Evolutionary conservation across 2,888 invertebrate genomes (phyloP), one percentile per base, ranked within the genome.

Genomic region (Pachymerium ferrugineum): DNA sequence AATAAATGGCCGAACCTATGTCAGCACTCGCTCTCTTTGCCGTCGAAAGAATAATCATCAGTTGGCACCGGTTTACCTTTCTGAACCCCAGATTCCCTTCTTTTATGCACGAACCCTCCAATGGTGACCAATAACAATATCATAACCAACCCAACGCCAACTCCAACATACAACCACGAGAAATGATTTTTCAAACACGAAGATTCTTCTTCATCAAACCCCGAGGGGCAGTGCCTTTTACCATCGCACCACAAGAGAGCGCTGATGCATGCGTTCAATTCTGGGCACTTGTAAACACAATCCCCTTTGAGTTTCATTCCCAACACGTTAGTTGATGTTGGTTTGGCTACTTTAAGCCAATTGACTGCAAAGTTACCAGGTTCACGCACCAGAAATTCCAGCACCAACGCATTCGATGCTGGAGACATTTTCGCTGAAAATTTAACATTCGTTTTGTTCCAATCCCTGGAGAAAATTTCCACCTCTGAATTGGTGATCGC

Each of bases 201-300:
- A 10, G 29, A 70, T n/a, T 71, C 74, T 22, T 70, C 70, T 10
- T 70, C 74, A 31, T 71, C 71, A 25, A 70, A 54, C 0, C 67
- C 47, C 0, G 91, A 90, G 14, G 91, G 92, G 80, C 92, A 92
- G 80, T 92, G 91, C 1, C 87, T 84, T 54, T 88, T 86, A 0
- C 91, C 91, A 80, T 92, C 92, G 81, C 92, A 92, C 91, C 92
- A 91, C 3, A 92, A 81, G 1, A 89, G 87, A 0, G 89, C 86
- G 76, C 89, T 90, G 79, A 92, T 91, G 81, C 92, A 92, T 0
- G 91, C 91, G 76, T 91, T 90, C 72, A 92, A 83, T 81, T 92
- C 91, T 0, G 91, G 91, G 79, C 92, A 92, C 68, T 89, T 87
- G 76, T 87, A 86, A 80, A 92, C 71, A 74, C 76, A 70, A 72